Conservation (phyloP, 1,140 invertebrate species). For the Drosophila suzukii region DNA sequence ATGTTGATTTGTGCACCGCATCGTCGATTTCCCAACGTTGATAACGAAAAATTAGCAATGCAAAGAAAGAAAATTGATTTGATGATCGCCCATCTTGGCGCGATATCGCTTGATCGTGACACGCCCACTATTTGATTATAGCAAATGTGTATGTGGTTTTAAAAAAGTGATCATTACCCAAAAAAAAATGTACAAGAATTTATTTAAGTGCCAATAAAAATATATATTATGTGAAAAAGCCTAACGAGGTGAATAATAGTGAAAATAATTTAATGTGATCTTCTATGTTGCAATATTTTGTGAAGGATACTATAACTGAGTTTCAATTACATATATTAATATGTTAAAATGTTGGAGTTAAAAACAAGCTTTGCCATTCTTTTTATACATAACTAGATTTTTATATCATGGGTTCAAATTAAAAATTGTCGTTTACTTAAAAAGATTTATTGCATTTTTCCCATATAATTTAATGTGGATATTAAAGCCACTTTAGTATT, state of each 20-base stretch:
- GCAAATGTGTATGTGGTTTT: constrained; percentile 19
- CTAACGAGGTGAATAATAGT: constrained; percentile 19
- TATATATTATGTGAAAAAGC: constrained; percentile 15
- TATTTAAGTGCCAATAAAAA: neutral
- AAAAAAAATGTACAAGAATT: constrained; percentile 15
- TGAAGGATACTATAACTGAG: neutral
- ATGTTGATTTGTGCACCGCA: constrained; percentile 74
- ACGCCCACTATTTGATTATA: constrained; percentile 71
- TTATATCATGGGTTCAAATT: too few relatives aligned
- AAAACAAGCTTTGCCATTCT: neutral
- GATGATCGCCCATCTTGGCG: constrained; percentile 59
- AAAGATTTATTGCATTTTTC: too few relatives aligned
- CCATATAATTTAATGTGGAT: neutral
- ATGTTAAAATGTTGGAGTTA: neutral
- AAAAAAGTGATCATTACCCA: constrained; percentile 47
- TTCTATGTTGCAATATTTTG: constrained; percentile 35
- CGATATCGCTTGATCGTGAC: constrained; percentile 47
- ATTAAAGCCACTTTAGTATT: constrained; percentile 1
- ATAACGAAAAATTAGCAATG: constrained; percentile 78
- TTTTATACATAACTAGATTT: neutral
- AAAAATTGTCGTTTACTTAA: too few relatives aligned
- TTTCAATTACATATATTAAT: neutral
- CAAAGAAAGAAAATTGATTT: constrained; percentile 82
- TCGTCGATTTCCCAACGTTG: constrained; percentile 54
- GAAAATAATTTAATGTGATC: neutral